Base-by-base conservation (phyloP, 2,113 vertebrate genomes). In the Notarius lentiginosus region DNA sequence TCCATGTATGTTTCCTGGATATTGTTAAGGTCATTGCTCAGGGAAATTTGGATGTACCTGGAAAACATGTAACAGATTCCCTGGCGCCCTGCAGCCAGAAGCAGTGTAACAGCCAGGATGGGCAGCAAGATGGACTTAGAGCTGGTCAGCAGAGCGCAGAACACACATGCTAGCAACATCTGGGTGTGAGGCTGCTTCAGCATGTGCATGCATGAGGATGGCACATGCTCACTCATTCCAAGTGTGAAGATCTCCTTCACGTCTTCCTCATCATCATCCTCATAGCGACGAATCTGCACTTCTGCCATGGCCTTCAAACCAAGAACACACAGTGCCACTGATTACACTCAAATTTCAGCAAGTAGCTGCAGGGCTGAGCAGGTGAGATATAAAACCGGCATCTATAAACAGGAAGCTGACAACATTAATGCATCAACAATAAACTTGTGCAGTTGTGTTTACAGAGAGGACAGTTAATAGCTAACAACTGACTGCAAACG, bases 211-310 rank as follows among this genome's bases (percentile, higher is more conserved):
- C 95, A 96, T 65, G 91, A 86, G 0, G 94, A 88, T 0, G 95
- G 95, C 2, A 96, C 88, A 7, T 95, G 95, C 79, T 96, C 95
- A 5, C 93, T 95, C 93, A 95, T 95, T 80, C 95, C 94, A 72
- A 93, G 1, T 4, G 91, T 92, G 90, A 96, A 96, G 82, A 95
- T 49, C 68, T 96, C 94, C 92, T 91, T 94, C 73, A 95, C 95
- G 0, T 63, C 82, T 55, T 93, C 92, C 0, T 81, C 89, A 7
- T 96, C 95, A 0, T 93, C 93, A 0, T 92, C 89, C 0, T 60
- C 82, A 80, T 94, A 97, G 53, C 85, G 92, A 0, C 96, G 93
- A 90, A 97, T 94, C 79, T 92, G 90, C 79, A 94, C 79, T 17
- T 84, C 89, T 73, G 77, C 92, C 95, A 95, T 96, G 83, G 82